phyloP scores from a whole-genome alignment of 2,797 vertebrate species.

The Sebastes taczanowskii region DNA sequence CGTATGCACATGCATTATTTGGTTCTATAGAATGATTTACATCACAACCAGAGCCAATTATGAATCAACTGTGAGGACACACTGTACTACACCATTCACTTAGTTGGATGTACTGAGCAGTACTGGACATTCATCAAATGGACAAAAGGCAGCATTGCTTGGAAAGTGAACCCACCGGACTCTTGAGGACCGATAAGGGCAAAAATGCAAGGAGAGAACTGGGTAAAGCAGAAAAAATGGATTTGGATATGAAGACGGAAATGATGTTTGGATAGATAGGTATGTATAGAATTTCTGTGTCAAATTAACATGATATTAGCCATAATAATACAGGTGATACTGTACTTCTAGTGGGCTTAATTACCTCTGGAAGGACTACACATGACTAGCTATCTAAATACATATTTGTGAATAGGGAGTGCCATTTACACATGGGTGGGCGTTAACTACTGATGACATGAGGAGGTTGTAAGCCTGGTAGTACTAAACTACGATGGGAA shows the following conservation, averaged over 20 bases:
- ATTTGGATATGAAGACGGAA: slow-evolving; percentile 71
- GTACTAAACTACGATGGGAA: slow-evolving; percentile 50
- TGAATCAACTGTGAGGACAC: slow-evolving; percentile 72
- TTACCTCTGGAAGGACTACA: slow-evolving; percentile 33
- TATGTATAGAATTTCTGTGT: slow-evolving; percentile 47
- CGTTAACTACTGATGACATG: slow-evolving; percentile 46
- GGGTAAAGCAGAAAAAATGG: slow-evolving; percentile 78
- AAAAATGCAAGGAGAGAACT: slow-evolving; percentile 75
- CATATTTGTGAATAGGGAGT: slow-evolving; percentile 14
- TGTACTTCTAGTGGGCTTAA: slow-evolving; percentile 31
- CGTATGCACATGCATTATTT: slow-evolving; percentile 82
- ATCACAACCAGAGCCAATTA: slow-evolving; percentile 81
- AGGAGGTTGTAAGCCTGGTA: slow-evolving; percentile 31
- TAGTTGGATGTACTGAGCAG: slow-evolving; percentile 53
- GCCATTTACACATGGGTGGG: slow-evolving; percentile 7
- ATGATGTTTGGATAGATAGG: slow-evolving; percentile 66
- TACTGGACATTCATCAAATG: slow-evolving; percentile 63
- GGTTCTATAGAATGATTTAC: slow-evolving; percentile 63
- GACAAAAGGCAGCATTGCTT: slow-evolving; percentile 73
- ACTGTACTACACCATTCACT: slow-evolving; percentile 64
- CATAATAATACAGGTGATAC: slow-evolving; percentile 34
- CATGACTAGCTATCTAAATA: slow-evolving; percentile 28
- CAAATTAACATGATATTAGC: slow-evolving; percentile 34
- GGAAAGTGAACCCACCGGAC: slow-evolving; percentile 73
- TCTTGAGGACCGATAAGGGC: slow-evolving; percentile 66